Percentiles rank a stretch among this genome's conserved stretches.
Evolutionary conservation across 2,113 vertebrate species (phyloP).

Genomic region (Melanerpes formicivorus): DNA sequence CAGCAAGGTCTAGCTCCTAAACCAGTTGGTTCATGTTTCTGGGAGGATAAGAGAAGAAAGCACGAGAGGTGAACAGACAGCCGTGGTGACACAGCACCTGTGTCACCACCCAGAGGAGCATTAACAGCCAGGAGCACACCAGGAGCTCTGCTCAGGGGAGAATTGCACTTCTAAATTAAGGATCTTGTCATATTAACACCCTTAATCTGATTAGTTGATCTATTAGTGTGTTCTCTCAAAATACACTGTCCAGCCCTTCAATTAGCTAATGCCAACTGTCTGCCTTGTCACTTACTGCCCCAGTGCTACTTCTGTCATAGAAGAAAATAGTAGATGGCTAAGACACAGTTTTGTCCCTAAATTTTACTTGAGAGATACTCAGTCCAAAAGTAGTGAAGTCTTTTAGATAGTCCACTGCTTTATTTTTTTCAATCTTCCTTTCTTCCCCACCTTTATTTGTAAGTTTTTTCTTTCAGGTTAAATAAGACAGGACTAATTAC

Average conservation of each 20-base stretch:
- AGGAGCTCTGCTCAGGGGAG: not conserved
- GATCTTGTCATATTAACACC: not conserved
- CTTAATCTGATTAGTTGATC: not conserved
- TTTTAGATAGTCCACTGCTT: not conserved
- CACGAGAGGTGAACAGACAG: not conserved
- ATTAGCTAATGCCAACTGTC: not conserved
- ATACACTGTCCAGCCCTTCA: not conserved
- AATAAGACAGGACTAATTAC: constrained; percentile 30
- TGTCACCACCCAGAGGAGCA: rapidly evolving
- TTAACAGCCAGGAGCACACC: not conserved
- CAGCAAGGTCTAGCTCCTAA: not conserved
- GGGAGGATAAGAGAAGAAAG: not conserved
- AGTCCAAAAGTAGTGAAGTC: not conserved
- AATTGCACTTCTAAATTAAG: not conserved
- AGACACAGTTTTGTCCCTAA: not conserved
- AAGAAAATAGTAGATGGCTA: not conserved
- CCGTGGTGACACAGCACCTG: rapidly evolving
- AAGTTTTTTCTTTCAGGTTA: not conserved
- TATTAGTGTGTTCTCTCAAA: not conserved
- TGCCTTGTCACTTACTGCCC: not conserved
- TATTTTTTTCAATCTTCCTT: too few relatives aligned
- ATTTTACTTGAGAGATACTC: not conserved
- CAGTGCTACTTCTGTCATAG: not conserved
- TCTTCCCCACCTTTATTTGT: not conserved
- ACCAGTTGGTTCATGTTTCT: not conserved